Evolutionary conservation across 1,140 invertebrate species (phyloP), one percentile per base, ranked within the genome.

Genomic region (Euwallacea similis): DNA sequence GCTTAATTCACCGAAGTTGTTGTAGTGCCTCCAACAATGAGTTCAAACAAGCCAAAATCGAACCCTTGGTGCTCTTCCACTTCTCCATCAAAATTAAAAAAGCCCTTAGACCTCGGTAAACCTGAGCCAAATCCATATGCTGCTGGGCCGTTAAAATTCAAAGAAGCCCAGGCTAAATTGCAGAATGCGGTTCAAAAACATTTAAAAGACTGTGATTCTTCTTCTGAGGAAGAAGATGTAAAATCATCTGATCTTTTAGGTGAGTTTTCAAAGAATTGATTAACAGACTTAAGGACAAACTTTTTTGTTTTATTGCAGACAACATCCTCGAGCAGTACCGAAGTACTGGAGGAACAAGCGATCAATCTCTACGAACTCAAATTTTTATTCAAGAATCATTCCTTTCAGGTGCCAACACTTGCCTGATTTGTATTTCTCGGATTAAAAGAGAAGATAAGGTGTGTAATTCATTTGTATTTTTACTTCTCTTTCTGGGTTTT

Each of bases 341-440:
- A 63, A 71, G 72, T 33, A 72, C 74, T 58, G 81, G 79, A 58
- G 82, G 79, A 61, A 79, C 81, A 73, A 78, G 75, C 47, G 82
- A 81, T 21, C 83, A 87, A 78, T 76, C 85, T 2, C 83, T 83
- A 60, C 85, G 86, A 81, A 92, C 90, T 6, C 85, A 88, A 68
- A 87, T 88, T 13, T 89, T 91, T 79, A 79, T 95, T 43, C 87
- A 91, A 76, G 91, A 93, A 79, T 84, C 87, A 0, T 87, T 94
- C 73, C 88, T 90, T 78, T 89, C 90, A 53, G 91, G 92, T 6
- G 87, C 92, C 42, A 89, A 90, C 3, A 91, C 93, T 46, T 98
- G 96, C 81, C 85, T 98, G 4, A 93, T 98, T 77, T 98, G 96
- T 77, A 97, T 98, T 81, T 93, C 90, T 58, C 89, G 91, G 73